Conservation (phyloP, 2,113 vertebrate genomes). For the Cyrtonyx montezumae region DNA sequence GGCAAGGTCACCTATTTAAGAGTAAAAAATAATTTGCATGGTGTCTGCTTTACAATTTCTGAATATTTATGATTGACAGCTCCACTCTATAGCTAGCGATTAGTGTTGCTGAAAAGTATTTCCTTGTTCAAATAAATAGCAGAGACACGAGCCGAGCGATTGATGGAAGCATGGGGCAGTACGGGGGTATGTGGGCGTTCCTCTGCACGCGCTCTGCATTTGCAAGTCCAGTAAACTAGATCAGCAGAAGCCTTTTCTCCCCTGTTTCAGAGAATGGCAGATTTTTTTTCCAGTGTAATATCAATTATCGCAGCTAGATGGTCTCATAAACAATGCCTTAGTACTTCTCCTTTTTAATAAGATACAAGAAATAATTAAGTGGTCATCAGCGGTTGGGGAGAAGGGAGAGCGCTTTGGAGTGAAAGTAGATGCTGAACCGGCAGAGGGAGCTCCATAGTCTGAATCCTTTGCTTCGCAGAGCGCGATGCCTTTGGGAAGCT, state of each 20-base stretch:
- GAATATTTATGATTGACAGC: background rate
- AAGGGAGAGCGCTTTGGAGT: background rate
- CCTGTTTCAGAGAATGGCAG: background rate
- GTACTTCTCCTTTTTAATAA: background rate
- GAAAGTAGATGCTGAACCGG: background rate
- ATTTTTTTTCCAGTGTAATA: background rate
- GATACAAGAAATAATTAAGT: background rate
- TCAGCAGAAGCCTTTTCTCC: background rate
- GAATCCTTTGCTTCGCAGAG: background rate
- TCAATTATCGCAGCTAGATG: background rate
- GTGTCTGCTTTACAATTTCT: background rate
- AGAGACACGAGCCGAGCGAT: background rate
- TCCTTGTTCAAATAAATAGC: background rate
- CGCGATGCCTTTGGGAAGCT: background rate
- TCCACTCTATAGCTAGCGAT: background rate
- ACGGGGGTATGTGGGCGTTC: background rate
- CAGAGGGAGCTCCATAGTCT: constrained; percentile 60
- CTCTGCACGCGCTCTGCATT: rapidly evolving
- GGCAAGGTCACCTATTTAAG: background rate
- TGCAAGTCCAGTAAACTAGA: background rate
- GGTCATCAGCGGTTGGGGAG: background rate
- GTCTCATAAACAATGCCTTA: background rate
- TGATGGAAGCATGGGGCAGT: background rate
- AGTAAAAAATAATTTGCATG: background rate
- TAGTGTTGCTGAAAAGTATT: background rate